Conservation (phyloP, 1,140 invertebrate species). For the Ylistrum balloti region DNA sequence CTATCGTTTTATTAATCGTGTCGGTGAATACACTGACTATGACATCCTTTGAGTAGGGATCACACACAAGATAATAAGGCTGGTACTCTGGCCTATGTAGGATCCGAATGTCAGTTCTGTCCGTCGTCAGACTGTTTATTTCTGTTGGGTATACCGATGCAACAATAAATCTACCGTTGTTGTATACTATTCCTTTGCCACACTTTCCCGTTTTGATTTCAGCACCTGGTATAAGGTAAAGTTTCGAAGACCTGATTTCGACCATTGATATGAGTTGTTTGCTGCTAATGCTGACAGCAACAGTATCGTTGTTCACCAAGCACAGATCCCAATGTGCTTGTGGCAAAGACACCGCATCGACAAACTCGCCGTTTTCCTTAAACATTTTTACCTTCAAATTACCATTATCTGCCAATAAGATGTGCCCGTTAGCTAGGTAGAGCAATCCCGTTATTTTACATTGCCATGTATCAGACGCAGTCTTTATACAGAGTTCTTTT, state of each 20-base stretch:
- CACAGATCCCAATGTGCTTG: not conserved
- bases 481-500: constrained; percentile 16
- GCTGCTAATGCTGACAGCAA: not conserved
- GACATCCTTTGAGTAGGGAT: not conserved
- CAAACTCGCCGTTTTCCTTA: not conserved
- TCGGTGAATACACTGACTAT: not conserved
- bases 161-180: not conserved
- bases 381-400: not conserved
- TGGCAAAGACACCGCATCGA: not conserved
- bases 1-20: not conserved
- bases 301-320: not conserved
- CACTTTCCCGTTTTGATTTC: not conserved
- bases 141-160: not conserved
- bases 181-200: not conserved
- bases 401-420: not conserved
- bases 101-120: not conserved
- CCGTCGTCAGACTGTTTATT: not conserved
- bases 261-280: not conserved
- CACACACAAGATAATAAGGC: not conserved
- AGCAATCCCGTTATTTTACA: not conserved
- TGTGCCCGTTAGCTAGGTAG: not conserved
- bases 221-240: not conserved
- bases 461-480: not conserved
- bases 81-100: not conserved
- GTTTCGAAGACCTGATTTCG: not conserved